Base-by-base conservation (phyloP, 2,888 invertebrate genomes). In the Tenthredo notha region DNA sequence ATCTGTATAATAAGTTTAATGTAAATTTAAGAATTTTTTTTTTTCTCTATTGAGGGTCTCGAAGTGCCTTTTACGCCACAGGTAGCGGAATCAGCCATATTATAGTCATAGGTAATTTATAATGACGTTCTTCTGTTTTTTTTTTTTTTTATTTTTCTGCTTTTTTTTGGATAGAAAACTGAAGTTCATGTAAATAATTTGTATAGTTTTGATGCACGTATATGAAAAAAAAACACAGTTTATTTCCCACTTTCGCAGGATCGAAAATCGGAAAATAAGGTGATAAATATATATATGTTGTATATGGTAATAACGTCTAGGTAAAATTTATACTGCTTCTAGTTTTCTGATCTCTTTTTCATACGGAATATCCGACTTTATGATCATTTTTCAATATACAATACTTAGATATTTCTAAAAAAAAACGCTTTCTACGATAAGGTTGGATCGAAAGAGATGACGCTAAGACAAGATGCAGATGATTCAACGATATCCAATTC, bases 231-330 rank as follows among this genome's bases (percentile, higher is more conserved):
- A n/a, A n/a, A n/a, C n/a, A n/a, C 50, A 67, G 70, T 67, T 83
- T 80, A 88, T 90, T 91, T 89, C 89, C 77, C 88, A 88, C 88
- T 90, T 91, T 91, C 90, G 91, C 91, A 89, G 91, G 91, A 85
- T 78, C 90, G 91, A 91, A 91, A 90, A 86, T 90, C 87, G 43
- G 86, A 87, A 87, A 90, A 90, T 88, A 67, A 40, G 40, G 25
- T 29, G n/a, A 37, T n/a, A n/a, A n/a, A n/a, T n/a, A n/a, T n/a
- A n/a, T n/a, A n/a, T n/a, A n/a, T n/a, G n/a, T n/a, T n/a, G n/a
- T n/a, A 15, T 25, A 40, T 21, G 37, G 7, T 10, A 37, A n/a
- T 10, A 37, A n/a, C 18, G 33, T 33, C 2, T 25, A 25, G 21
- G n/a, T 43, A 21, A 25, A 25, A 10, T 33, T 33, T 67, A 33